Percentiles rank a stretch among this genome's conserved stretches.
Conservation (phyloP, 2,888 invertebrate species). For the Stenchaetothrips biformis region DNA sequence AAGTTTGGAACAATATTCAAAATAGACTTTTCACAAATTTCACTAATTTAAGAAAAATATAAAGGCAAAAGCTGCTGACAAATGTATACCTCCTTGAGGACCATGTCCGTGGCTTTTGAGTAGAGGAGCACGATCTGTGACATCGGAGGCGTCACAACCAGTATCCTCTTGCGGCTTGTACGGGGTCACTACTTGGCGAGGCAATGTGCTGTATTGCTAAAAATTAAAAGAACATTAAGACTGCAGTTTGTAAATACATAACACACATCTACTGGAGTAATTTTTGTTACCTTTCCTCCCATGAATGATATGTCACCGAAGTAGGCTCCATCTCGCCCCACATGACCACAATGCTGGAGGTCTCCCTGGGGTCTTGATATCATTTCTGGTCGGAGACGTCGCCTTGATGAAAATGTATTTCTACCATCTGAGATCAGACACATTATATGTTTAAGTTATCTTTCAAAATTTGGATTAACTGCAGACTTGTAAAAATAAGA, state of each 20-base stretch:
- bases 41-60: constrained; percentile 30
- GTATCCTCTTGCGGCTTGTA: constrained; percentile 81
- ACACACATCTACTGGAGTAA: constrained; percentile 12
- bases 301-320: constrained; percentile 88
- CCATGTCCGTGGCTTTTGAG: constrained; percentile 37
- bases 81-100: constrained; percentile 1
- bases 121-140: constrained; percentile 46
- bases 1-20: no score
- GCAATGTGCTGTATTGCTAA: constrained; percentile 66
- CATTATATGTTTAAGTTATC: neutral
- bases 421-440: constrained; percentile 51
- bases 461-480: neutral
- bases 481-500: neutral
- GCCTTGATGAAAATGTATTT: constrained; percentile 52
- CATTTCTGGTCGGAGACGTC: constrained; percentile 76
- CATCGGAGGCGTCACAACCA: constrained; percentile 38
- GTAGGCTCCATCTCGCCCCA: constrained; percentile 93
- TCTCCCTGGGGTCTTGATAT: constrained; percentile 96
- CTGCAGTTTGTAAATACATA: constrained; percentile 28
- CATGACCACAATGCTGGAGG: constrained; percentile 92
- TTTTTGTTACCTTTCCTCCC: constrained; percentile 50
- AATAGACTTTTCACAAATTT: constrained; percentile 26
- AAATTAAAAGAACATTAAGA: constrained; percentile 28
- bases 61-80: no score
- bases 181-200: constrained; percentile 82